A percentile compares a stretch with the other conserved stretches of the same genome.
Conservation (phyloP, 2,113 vertebrate genomes). For the Nicator chloris region DNA sequence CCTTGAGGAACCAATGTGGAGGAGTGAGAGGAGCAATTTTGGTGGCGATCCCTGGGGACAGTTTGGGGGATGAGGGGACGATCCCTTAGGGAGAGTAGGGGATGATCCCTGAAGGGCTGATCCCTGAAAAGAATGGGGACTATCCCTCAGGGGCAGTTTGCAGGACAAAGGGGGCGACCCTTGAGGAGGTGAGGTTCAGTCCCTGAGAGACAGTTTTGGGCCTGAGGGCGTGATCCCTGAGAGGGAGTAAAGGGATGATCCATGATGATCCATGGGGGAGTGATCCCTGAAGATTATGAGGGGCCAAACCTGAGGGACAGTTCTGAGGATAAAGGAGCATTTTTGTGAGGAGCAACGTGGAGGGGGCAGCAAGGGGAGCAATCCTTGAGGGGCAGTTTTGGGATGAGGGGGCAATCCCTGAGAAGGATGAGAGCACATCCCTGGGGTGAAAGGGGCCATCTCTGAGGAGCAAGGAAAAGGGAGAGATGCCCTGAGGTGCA, state of each 20-base stretch:
- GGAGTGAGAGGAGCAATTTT: not conserved
- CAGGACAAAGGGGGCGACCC: not conserved
- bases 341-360: not conserved
- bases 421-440: not conserved
- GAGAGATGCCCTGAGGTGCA: not conserved
- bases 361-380: not conserved
- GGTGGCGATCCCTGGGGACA: not conserved
- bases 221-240: no score
- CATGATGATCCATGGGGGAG: not conserved
- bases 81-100: not conserved
- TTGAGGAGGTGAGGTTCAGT: not conserved
- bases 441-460: not conserved
- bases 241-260: not conserved
- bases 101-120: not conserved
- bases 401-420: not conserved
- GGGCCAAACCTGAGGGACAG: not conserved
- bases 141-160: not conserved
- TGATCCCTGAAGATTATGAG: not conserved
- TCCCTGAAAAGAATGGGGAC: not conserved
- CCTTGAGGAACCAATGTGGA: not conserved
- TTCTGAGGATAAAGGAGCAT: not conserved
- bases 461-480: not conserved
- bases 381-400: not conserved
- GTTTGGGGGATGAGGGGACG: not conserved
- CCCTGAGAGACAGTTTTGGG: not conserved